Base-by-base conservation (phyloP, 2,888 invertebrate genomes). In the Meteorus colon region DNA sequence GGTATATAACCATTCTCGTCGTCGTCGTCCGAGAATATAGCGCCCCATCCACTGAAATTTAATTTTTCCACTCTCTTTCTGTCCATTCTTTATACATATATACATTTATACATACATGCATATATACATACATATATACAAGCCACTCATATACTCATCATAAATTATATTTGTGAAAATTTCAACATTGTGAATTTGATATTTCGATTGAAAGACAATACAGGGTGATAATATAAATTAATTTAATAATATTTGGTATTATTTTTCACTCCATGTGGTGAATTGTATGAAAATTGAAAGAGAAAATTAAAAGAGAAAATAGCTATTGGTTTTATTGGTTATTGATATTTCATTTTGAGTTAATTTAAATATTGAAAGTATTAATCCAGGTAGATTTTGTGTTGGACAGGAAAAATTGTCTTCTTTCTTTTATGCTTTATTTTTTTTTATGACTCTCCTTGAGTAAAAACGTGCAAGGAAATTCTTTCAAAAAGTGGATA, bases 41-140 rank as follows among this genome's bases (percentile, higher is more conserved):
- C 27, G 48, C 12, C 62, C 3, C 16, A 41, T 71, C 41, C 51
- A 81, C 76, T 74, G 74, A 85, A 82, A 83, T 84, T 82, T 81
- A 80, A 85, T 84, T 82, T 78, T 79, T 79, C 71, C 66, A 66
- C 67, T 74, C 62, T 72, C 31, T 72, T 63, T 63, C 45, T 63
- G 29, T 8, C 19, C 16, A 2, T 72, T 48, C 37, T 29, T 4
- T 34, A 55, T 34, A 63, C 34, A 62, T 60, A 34, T 2, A 34
- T 2, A 34, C 34, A 63, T 62, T 2, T 2, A 41, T 29, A 31
- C 27, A 8, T 24, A 34, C 34, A 34, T 8, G 2, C 16, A 63
- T 62, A 8, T 2, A 6, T 29, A 34, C 34, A 34, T 8, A 34
- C 34, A 63, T 62, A 8, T 2, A 41, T 29, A 31, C 27, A 8